Base-by-base conservation (phyloP, 2,888 invertebrate species). In the Xanthorhoe spadicearia region DNA sequence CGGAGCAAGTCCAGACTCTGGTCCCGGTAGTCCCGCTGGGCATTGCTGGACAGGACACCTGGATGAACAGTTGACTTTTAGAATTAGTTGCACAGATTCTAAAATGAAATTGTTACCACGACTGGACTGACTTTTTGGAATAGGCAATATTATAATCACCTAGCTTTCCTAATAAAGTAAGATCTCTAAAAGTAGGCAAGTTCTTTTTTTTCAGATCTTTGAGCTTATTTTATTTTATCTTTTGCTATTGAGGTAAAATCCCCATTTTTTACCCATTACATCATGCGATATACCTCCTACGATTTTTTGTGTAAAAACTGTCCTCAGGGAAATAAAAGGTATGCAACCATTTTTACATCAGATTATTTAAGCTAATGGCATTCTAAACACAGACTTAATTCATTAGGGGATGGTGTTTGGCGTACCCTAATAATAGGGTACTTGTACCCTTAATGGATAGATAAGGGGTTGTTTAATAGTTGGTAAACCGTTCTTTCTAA, bases 1-100 rank as follows among this genome's bases (percentile, higher is more conserved):
- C 88, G 83, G 1, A 90, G 81, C 0, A 90, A 75, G 68, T 90
- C 89, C 70, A 89, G 63, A 57, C 83, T 82, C 18, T 86, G 85
- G 9, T 79, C 76, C 59, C 82, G 76, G 69, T 83, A 81, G 70
- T 85, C 86, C 6, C 82, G 77, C 70, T 86, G 87, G 15, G 84
- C 86, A 35, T 79, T 75, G 64, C 74, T 75, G 65, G 79, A 61
- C 17, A 80, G 73, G 5, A 76, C 77, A 71, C 87, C 89, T 89
- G 80, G 0, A n/a, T 28, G 43, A 1, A 60, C 38, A 2, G n/a
- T 19, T 18, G 17, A 32, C 2, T 49, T 19, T 4, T 43, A 2
- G 15, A 48, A 17, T 13, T 13, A 43, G 5, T n/a, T n/a, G n/a
- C n/a, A 23, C 4, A 23, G 23, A 4, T 38, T 13, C 13, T 38